Evolutionary conservation across 2,888 invertebrate species (phyloP), one percentile per base, ranked within the genome.

Genomic region (Pasiphila rectangulata): DNA sequence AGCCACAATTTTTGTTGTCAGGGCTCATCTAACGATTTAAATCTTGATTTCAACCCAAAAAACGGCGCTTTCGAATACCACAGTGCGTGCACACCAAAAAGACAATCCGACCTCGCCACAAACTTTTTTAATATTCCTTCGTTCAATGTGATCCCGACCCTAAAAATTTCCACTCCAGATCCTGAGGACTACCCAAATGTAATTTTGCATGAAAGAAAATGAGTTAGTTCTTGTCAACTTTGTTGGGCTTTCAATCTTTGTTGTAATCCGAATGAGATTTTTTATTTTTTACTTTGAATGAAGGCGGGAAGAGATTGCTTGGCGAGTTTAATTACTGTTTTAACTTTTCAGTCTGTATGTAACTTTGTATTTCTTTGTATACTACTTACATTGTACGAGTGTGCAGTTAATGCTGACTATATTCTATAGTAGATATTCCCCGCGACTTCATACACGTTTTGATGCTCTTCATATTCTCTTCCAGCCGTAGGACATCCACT

Each of bases 41-140:
- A n/a, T n/a, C n/a, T n/a, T n/a, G n/a, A n/a, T n/a, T n/a, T n/a
- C n/a, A n/a, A n/a, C n/a, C n/a, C n/a, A 29, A 29, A 15, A 3
- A 30, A 16, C 13, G n/a, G 30, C 1, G 9, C n/a, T n/a, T 10
- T 17, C 2, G 7, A 1, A 13, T 13, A 13, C 13, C 10, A 9
- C 10, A 32, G 32, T 32, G 17, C 10, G 32, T 32, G 17, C 9
- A 9, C 16, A 32, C 32, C 32, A 83, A 83, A 82, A 85, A 84
- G 83, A 84, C 84, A 85, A 85, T 83, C 77, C 83, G 84, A 85
- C 77, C 85, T 83, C 75, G 48, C 50, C 53, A 69, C 64, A 60
- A 87, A 87, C 79, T 87, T 87, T 87, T 87, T 87, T 87, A 87
- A 87, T 87, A 87, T 85, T 85, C 84, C 35, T 76, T 74, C 82